These are phyloP conservation scores for Tenualosa ilisha DNA, from an alignment of 2,797 vertebrate genomes.

Conservation along the genomic window DNA sequence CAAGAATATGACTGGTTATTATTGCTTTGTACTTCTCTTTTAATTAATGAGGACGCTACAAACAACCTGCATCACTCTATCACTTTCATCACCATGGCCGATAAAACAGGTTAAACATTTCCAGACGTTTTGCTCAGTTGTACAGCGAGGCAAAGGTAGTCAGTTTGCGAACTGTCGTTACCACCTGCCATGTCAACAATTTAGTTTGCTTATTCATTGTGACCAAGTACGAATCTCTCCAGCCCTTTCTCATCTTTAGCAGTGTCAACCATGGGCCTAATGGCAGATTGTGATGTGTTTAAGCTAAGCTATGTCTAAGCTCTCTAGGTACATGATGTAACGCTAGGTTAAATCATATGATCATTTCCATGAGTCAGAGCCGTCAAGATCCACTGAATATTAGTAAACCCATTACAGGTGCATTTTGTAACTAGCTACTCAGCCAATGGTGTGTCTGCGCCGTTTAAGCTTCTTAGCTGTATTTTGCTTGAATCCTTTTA, in stretches of 20 bases:
- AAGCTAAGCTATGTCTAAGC: too few species aligned
- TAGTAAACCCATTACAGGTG: background rate
- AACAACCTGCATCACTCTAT: background rate
- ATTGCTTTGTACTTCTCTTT: background rate
- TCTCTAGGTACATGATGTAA: background rate
- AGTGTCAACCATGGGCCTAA: background rate
- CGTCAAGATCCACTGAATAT: background rate
- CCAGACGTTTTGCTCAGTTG: background rate
- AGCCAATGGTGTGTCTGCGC: background rate
- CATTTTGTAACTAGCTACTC: background rate
- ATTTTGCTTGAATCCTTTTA: slow-evolving; percentile 10
- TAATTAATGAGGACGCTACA: background rate
- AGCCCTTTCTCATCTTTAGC: background rate
- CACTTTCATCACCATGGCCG: background rate
- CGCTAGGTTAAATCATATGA: background rate
- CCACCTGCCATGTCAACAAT: background rate
- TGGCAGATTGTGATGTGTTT: background rate
- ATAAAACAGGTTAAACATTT: background rate
- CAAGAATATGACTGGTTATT: background rate
- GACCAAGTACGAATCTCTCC: background rate
- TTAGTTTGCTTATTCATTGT: background rate
- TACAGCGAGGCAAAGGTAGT: background rate
- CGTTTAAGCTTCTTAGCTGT: slow-evolving; percentile 8
- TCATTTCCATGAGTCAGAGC: background rate
- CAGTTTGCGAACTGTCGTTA: background rate